Conservation (phyloP, 2,797 vertebrate species). For the Anabacerthia variegaticeps region DNA sequence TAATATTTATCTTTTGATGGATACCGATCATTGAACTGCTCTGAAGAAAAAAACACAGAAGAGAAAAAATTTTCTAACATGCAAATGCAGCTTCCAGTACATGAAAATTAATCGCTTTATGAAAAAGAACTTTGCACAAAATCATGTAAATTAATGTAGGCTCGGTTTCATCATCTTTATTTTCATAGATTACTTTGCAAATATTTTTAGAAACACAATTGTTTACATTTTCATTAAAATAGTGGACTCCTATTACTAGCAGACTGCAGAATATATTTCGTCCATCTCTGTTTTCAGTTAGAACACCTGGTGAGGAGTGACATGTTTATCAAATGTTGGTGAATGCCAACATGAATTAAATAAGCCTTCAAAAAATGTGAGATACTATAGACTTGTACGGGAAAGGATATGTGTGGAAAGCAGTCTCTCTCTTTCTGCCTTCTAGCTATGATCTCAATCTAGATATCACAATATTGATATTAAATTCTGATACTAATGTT, state of each 20-base stretch:
- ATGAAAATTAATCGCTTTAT: neutral
- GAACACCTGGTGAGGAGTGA: slow-evolving; percentile 72
- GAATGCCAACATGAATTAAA: slow-evolving; percentile 77
- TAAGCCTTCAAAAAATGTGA: slow-evolving; percentile 66
- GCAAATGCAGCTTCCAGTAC: slow-evolving; percentile 8
- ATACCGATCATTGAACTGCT: neutral
- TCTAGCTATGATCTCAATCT: slow-evolving; percentile 52
- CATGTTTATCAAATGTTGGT: slow-evolving; percentile 77
- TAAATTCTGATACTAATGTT: slow-evolving; percentile 66
- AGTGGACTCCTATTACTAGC: slow-evolving; percentile 12
- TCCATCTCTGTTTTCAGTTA: slow-evolving; percentile 58
- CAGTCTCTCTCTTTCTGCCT: slow-evolving; percentile 54
- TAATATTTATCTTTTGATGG: neutral
- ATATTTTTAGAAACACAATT: slow-evolving; percentile 21
- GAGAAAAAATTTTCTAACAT: slow-evolving; percentile 23
- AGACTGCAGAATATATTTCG: slow-evolving; percentile 12
- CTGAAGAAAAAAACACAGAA: slow-evolving; percentile 1
- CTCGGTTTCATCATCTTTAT: slow-evolving; percentile 35
- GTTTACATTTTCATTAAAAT: slow-evolving; percentile 33
- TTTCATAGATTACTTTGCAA: slow-evolving; percentile 53
- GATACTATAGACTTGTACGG: slow-evolving; percentile 50
- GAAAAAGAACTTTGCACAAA: slow-evolving; percentile 21
- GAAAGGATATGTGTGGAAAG: slow-evolving; percentile 43
- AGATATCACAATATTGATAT: slow-evolving; percentile 71
- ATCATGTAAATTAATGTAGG: slow-evolving; percentile 9